phyloP scores from a whole-genome alignment of 1,140 invertebrate genomes.

The Thaumatotibia leucotreta region DNA sequence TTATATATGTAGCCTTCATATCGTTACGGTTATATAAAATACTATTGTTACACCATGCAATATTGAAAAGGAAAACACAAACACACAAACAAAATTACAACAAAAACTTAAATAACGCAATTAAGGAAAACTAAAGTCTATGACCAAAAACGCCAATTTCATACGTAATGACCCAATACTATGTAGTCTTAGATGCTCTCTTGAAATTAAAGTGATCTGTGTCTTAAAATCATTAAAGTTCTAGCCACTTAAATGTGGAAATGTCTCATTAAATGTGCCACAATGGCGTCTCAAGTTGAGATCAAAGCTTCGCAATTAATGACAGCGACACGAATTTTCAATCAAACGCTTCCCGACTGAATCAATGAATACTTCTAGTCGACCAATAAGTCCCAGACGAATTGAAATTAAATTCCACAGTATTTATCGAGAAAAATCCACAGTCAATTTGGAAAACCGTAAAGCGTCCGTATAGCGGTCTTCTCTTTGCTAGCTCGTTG shows the following conservation, averaged over 20 bases:
- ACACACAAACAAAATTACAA: too few species aligned
- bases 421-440: neutral
- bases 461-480: neutral
- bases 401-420: neutral
- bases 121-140: too few species aligned
- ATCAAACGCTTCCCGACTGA: neutral
- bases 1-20: too few species aligned
- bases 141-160: too few species aligned
- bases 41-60: too few species aligned
- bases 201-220: too few species aligned
- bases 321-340: neutral
- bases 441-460: neutral
- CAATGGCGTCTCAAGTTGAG: neutral
- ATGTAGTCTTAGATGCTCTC: too few species aligned
- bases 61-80: too few species aligned
- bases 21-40: too few species aligned
- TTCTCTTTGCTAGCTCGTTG: neutral
- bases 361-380: neutral
- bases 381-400: neutral
- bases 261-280: neutral
- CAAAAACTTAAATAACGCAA: too few species aligned
- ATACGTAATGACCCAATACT: too few species aligned
- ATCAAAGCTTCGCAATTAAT: neutral
- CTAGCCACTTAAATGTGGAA: neutral
- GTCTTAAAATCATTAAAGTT: too few species aligned